Base-by-base conservation (phyloP, 2,888 invertebrate species). In the Troides helena region DNA sequence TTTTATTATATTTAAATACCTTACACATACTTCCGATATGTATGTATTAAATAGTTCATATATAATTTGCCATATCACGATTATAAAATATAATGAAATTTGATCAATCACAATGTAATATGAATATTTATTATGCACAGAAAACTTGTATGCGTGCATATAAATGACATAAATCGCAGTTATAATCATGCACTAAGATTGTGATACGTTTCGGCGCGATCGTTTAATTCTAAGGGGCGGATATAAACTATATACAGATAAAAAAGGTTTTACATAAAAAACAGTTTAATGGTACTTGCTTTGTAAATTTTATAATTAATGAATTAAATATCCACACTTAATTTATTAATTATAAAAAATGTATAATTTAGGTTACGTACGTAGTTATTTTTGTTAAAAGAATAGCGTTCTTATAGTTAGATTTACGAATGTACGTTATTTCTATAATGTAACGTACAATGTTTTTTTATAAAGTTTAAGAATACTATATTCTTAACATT, bases 11-110 rank as follows among this genome's bases (percentile, higher is more conserved):
- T 72, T 80, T 86, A 84, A 73, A 17, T 82, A 82, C 78, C 72
- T 88, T 85, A 88, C 87, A 86, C 85, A 81, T 80, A 76, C 65
- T 75, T 81, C 76, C 81, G 88, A 89, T 89, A 88, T 89, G 88
- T 87, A 82, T 77, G 81, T 80, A 81, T 82, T 81, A 78, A 79
- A 78, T 71, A 75, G 73, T 75, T 72, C 10, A 39, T 39, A 39
- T 39, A 39, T 39, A 39, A 7, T 39, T 39, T 39, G 10, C 7
- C 39, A 7, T 39, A 10, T 5, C 17, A 50, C 12, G 50, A 50
- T 50, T 17, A 17, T 50, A 14, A 50, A 18, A 50, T 46, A 2
- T 46, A 46, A 46, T 50, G 50, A 18, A 17, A 17, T 50, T 5
- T 50, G 5, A 50, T 2, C 14, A 14, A 39, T 39, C 39, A 39